Conservation (phyloP, 2,113 vertebrate species). For the Capra hircus region DNA sequence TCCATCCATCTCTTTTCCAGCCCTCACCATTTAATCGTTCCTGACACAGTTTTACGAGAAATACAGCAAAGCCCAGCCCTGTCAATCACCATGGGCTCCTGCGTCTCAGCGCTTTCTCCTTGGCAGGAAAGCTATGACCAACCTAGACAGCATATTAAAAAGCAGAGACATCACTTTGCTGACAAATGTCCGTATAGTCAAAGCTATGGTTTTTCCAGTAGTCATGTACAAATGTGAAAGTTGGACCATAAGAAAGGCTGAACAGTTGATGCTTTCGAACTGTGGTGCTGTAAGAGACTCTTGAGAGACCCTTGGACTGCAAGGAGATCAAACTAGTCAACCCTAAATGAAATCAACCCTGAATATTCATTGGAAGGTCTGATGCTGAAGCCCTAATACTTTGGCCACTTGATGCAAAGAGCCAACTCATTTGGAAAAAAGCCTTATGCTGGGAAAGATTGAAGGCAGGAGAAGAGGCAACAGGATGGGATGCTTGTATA, state of each 20-base stretch:
- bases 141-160: neutral
- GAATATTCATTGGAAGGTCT: neutral
- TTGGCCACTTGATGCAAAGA: neutral
- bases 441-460: neutral
- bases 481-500: neutral
- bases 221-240: neutral
- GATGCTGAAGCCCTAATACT: neutral
- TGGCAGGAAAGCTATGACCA: neutral
- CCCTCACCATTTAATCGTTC: conserved; percentile 15
- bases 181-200: neutral
- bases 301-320: neutral
- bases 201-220: neutral
- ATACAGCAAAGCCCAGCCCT: neutral
- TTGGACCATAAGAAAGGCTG: neutral
- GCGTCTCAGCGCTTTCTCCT: neutral
- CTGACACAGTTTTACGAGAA: conserved; percentile 46
- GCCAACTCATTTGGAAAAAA: neutral
- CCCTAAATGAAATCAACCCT: neutral
- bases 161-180: neutral
- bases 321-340: neutral
- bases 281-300: neutral
- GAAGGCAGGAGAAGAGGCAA: neutral
- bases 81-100: neutral
- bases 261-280: neutral
- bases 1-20: neutral